These are phyloP conservation scores for Capra hircus DNA, from an alignment of 2,113 vertebrate genomes.

Conservation along the genomic window DNA sequence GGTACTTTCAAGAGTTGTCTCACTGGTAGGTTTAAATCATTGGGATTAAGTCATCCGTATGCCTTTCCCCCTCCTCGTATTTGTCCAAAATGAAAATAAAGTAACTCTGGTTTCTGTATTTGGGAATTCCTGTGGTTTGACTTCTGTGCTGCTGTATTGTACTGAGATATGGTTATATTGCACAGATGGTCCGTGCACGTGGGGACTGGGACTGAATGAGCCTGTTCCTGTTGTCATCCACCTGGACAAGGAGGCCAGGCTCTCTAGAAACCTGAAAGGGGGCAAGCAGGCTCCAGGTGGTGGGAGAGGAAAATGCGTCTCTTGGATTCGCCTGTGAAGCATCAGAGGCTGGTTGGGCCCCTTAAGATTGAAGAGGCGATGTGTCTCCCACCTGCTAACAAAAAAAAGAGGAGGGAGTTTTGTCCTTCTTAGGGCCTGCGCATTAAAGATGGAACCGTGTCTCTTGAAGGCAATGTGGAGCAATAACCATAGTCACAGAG, in stretches of 20 bases:
- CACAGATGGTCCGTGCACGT: accelerated
- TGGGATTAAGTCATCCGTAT: not conserved
- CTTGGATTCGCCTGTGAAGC: not conserved
- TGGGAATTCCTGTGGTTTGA: not conserved
- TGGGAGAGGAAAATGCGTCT: not conserved
- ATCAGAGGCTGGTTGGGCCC: not conserved
- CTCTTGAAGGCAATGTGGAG: not conserved
- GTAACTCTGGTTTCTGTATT: not conserved
- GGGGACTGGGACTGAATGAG: not conserved
- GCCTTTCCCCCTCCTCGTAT: not conserved
- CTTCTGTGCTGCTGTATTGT: accelerated
- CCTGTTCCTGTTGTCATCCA: not conserved
- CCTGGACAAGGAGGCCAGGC: not conserved
- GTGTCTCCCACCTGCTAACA: not conserved
- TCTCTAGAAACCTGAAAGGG: not conserved
- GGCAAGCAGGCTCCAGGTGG: not conserved
- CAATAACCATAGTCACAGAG: not conserved
- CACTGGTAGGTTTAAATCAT: not conserved
- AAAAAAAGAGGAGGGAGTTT: not conserved
- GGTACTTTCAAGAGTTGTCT: not conserved
- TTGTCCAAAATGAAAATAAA: not conserved
- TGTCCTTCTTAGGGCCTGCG: not conserved
- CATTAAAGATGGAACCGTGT: not conserved
- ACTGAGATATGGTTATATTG: not conserved
- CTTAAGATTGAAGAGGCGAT: not conserved